Percentiles rank a stretch among this genome's conserved stretches.
These are phyloP conservation scores for Chaenodraco wilsoni DNA, from an alignment of 2,797 vertebrate species.

Conservation along the genomic window DNA sequence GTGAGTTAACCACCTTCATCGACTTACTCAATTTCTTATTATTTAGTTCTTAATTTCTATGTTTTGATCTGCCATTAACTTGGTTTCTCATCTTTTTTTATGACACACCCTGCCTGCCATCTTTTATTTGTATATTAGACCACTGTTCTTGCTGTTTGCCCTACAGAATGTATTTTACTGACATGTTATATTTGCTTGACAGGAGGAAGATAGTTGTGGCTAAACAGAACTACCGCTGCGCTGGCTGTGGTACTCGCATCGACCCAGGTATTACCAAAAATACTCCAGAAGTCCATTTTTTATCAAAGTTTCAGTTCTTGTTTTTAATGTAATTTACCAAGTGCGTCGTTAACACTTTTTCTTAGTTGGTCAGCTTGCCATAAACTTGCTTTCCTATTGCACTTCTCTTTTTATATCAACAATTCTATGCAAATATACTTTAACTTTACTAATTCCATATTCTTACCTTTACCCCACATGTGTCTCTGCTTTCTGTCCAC, in stretches of 20 bases:
- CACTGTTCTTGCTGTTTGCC: not conserved
- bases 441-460: not conserved
- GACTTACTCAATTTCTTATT: not conserved
- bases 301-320: not conserved
- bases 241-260: constrained; percentile 94
- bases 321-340: not conserved
- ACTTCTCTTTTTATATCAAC: not conserved
- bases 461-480: not conserved
- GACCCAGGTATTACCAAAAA: constrained; percentile 87
- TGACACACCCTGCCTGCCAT: not conserved
- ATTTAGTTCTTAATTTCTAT: not conserved
- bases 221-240: constrained; percentile 97
- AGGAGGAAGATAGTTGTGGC: constrained; percentile 95
- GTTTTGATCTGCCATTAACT: not conserved
- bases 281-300: not conserved
- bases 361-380: too few species aligned
- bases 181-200: constrained; percentile 20
- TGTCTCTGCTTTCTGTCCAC: constrained; percentile 19
- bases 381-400: not conserved
- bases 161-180: not conserved
- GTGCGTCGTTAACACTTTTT: not conserved
- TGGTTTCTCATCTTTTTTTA: not conserved
- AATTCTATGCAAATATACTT: not conserved
- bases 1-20: constrained; percentile 76
- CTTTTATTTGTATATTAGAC: not conserved